phyloP scores from a whole-genome alignment of 2,888 invertebrate species.

The Torymus tubicola region DNA sequence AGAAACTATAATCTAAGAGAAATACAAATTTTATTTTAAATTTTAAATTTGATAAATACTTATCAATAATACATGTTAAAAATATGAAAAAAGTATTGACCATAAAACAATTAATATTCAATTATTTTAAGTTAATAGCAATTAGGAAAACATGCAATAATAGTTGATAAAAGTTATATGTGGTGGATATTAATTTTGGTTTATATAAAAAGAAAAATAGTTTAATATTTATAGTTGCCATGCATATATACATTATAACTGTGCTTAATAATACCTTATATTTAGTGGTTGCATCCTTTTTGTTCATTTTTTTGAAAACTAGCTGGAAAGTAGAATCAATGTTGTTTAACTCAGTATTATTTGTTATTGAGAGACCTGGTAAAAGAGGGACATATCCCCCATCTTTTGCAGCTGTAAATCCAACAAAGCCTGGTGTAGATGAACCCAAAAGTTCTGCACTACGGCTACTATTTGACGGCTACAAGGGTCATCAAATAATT shows the following conservation, averaged over 20 bases:
- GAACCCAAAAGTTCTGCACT: conserved; percentile 88
- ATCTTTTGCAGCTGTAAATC: conserved; percentile 82
- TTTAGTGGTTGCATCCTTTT: conserved; percentile 93
- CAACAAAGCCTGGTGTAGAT: conserved; percentile 80
- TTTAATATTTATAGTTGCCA: no score
- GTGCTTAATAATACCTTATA: conserved; percentile 81
- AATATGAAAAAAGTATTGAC: no score
- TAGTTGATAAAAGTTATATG: no score
- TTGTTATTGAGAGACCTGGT: conserved; percentile 77
- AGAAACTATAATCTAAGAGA: no score
- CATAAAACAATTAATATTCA: no score
- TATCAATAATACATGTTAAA: no score
- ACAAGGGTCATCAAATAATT: conserved; percentile 67
- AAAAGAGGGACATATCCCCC: conserved; percentile 80
- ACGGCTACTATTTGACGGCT: conserved; percentile 94
- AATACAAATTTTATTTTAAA: no score
- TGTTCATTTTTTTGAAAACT: conserved; percentile 90
- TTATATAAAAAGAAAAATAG: no score
- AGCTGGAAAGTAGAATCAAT: conserved; percentile 87
- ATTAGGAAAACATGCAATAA: no score
- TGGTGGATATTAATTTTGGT: no score
- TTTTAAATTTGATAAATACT: no score
- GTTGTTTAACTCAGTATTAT: conserved; percentile 81
- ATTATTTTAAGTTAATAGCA: no score
- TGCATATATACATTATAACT: background rate